These are phyloP conservation scores for Periophthalmodon schlosseri DNA, from an alignment of 2,113 vertebrate genomes.

Conservation along the genomic window DNA sequence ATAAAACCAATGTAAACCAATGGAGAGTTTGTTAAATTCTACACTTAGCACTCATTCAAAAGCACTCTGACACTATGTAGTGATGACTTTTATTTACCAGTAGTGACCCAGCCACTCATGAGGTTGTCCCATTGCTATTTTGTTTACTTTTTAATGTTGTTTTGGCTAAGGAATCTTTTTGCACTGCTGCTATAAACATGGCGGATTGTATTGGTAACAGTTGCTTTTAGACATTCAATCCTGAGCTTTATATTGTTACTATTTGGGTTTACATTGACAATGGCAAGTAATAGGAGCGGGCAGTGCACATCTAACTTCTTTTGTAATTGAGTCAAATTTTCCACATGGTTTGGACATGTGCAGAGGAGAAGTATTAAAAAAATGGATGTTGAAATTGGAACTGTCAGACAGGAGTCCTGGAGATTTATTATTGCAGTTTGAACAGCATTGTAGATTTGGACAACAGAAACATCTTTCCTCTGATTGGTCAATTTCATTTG, in stretches of 20 bases:
- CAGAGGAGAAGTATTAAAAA: background rate
- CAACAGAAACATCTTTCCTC: background rate
- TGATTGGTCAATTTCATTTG: slow-evolving; percentile 5
- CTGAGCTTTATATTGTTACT: background rate
- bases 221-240: no score
- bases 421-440: background rate
- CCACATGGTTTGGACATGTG: background rate
- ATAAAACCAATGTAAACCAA: no score
- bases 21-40: no score
- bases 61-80: no score
- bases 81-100: no score
- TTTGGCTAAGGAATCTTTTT: no score
- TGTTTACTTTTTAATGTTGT: no score
- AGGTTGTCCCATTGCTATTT: no score
- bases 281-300: background rate
- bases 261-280: background rate
- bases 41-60: no score
- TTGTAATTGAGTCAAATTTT: background rate
- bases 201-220: no score
- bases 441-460: background rate
- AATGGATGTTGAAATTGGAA: background rate
- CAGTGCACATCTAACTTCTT: background rate
- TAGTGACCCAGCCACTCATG: no score
- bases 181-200: no score
- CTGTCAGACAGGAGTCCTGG: background rate